Percentiles rank a stretch among this genome's conserved stretches.
phyloP scores from a whole-genome alignment of 1,140 invertebrate species.

The Drosophila bifasciata region DNA sequence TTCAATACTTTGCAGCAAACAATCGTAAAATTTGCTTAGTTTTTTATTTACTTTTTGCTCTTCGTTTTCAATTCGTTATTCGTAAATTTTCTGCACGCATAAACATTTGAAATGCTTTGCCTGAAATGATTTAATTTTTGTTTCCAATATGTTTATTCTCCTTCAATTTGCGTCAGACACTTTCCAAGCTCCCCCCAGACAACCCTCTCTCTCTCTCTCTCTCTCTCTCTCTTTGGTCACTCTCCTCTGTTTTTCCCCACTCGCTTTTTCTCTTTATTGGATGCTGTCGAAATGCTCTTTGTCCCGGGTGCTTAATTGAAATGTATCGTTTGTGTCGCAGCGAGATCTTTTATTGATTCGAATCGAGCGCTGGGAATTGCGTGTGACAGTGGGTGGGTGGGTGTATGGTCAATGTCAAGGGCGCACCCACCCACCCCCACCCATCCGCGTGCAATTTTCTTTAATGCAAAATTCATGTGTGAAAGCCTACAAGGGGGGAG shows the following conservation, averaged over 20 bases:
- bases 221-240: neutral
- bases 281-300: conserved; percentile 57
- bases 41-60: no score
- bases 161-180: no score
- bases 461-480: conserved; percentile 3
- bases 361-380: neutral
- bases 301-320: conserved; percentile 59
- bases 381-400: conserved; percentile 1
- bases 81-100: no score
- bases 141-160: no score
- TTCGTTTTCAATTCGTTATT: no score
- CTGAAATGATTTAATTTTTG: no score
- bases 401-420: conserved; percentile 65
- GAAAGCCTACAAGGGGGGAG: no score
- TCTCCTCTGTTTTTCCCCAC: conserved; percentile 11
- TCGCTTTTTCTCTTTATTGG: conserved; percentile 51
- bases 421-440: neutral
- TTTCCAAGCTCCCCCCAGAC: no score
- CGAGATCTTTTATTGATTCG: conserved; percentile 37
- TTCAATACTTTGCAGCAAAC: no score
- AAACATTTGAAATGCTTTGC: no score
- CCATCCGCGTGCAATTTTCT: conserved; percentile 10
- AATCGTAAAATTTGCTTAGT: no score
- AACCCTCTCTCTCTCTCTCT: neutral
- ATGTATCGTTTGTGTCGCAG: conserved; percentile 69